Conservation (phyloP, 2,888 invertebrate genomes). For the Polyploca ridens region DNA sequence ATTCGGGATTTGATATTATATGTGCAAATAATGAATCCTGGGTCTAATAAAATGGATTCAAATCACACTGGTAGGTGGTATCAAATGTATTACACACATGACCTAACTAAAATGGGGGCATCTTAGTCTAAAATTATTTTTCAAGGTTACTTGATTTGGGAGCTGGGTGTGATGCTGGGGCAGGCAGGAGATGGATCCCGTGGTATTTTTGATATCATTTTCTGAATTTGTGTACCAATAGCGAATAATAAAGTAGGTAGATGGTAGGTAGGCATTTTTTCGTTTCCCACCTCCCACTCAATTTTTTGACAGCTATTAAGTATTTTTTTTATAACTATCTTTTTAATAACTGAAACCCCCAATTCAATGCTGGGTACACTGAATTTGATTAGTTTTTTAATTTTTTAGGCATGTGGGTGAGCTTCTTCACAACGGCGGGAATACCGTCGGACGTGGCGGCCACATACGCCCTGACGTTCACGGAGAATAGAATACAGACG, state of each 20-base stretch:
- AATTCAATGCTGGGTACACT: no score
- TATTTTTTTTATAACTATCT: no score
- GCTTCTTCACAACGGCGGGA: constrained; percentile 93
- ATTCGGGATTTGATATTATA: constrained; percentile 11
- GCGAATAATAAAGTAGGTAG: constrained; percentile 20
- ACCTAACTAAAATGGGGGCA: not conserved
- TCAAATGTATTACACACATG: not conserved
- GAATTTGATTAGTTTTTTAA: no score
- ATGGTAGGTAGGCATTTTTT: no score
- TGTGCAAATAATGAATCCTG: constrained; percentile 37
- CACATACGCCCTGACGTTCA: constrained; percentile 93
- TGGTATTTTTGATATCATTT: not conserved
- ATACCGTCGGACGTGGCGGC: constrained; percentile 92
- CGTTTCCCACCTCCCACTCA: no score
- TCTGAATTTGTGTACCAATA: not conserved
- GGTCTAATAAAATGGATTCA: constrained; percentile 61
- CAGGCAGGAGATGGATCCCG: not conserved
- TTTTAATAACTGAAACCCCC: no score
- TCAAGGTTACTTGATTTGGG: not conserved
- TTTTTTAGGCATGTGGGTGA: constrained; percentile 89
- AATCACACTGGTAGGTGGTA: constrained; percentile 60
- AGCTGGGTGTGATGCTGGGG: not conserved
- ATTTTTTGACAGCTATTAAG: no score
- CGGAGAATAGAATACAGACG: constrained; percentile 93
- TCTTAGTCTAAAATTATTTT: constrained; percentile 3